These are phyloP conservation scores for Argopecten irradians DNA, from an alignment of 1,140 invertebrate species.

Conservation along the genomic window DNA sequence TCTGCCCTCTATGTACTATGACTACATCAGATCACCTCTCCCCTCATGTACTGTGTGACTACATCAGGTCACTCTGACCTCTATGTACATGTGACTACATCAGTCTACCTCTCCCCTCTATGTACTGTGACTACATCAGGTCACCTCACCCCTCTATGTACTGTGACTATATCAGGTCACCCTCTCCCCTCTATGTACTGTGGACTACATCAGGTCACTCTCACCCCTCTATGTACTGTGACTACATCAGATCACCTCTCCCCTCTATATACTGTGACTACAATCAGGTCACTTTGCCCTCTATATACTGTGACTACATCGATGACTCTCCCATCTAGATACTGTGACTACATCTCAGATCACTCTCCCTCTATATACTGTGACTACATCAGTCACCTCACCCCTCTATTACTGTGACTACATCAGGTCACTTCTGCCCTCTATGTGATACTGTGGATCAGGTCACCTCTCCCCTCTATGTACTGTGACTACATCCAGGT, in stretches of 20 bases:
- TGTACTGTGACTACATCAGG: neutral
- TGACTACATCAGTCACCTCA: too few species aligned
- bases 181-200: neutral
- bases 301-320: neutral
- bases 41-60: neutral
- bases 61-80: neutral
- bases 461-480: too few species aligned
- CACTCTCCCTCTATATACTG: too few species aligned
- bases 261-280: neutral
- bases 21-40: neutral
- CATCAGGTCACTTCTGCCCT: too few species aligned
- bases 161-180: neutral
- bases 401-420: too few species aligned
- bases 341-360: too few species aligned
- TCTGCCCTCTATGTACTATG: neutral
- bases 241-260: neutral
- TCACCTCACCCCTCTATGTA: neutral
- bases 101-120: neutral
- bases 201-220: neutral
- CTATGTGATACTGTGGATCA: too few species aligned
- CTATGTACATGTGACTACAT: neutral
- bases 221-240: neutral
- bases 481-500: too few species aligned
- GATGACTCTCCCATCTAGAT: too few species aligned
- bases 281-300: neutral